phyloP scores from a whole-genome alignment of 2,113 vertebrate genomes.

The Burhinus bistriatus region DNA sequence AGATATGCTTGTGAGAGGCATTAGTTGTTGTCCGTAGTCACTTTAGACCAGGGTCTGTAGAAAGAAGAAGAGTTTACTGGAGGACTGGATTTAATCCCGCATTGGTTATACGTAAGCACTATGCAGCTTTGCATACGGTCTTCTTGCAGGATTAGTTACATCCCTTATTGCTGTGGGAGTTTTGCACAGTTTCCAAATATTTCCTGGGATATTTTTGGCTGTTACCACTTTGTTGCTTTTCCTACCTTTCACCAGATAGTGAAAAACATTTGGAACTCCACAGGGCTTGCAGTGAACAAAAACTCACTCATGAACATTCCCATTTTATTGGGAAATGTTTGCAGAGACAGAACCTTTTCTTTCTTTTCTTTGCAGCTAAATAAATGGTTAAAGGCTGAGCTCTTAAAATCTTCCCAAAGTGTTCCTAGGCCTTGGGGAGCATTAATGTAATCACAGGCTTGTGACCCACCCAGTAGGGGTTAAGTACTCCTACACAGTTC shows the following conservation, averaged over 20 bases:
- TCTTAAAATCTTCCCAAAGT: constrained; percentile 15
- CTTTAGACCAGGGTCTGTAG: not conserved
- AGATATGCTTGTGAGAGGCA: not conserved
- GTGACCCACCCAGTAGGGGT: constrained; percentile 1
- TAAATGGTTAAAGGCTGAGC: not conserved
- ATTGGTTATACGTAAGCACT: not conserved
- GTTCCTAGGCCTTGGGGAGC: not conserved
- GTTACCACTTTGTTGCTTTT: not conserved
- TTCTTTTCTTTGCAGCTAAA: not conserved
- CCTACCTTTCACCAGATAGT: not conserved
- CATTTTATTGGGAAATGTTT: not conserved
- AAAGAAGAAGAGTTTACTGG: not conserved
- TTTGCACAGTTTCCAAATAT: not conserved
- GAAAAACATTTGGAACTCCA: not conserved
- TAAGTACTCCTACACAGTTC: not conserved
- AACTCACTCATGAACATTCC: not conserved
- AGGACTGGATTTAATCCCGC: not conserved
- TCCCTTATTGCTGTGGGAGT: not conserved
- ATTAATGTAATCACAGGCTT: not conserved
- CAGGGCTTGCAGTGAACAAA: not conserved
- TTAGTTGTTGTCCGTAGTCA: not conserved
- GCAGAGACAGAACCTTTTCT: not conserved
- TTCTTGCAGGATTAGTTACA: not conserved
- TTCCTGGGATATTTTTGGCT: not conserved
- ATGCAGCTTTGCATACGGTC: not conserved